Evolutionary conservation across 2,113 vertebrate genomes (phyloP).

Genomic region (Poicephalus meyeri): DNA sequence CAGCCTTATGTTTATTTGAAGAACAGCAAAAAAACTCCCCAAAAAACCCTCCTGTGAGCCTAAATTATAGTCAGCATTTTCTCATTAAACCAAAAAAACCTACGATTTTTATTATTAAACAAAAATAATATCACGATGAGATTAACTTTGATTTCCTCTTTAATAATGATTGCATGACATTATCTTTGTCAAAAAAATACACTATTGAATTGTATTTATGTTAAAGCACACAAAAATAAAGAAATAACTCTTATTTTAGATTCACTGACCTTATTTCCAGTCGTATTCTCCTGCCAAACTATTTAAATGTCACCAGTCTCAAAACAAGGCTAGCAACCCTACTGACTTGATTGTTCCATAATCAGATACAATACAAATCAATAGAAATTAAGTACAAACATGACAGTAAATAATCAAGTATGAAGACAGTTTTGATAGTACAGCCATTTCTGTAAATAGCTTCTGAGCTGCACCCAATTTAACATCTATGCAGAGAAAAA

Average conservation of each 20-base stretch:
- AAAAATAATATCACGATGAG: neutral
- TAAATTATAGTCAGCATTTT: neutral
- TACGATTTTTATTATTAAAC: neutral
- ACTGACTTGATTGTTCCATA: neutral
- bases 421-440: neutral
- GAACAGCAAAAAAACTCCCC: neutral
- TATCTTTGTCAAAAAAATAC: neutral
- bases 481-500: neutral
- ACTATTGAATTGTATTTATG: neutral
- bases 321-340: neutral
- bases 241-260: neutral
- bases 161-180: neutral
- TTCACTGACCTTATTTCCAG: neutral
- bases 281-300: neutral
- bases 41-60: neutral
- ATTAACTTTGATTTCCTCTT: neutral
- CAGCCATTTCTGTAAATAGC: neutral
- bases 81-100: neutral
- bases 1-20: neutral
- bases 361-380: neutral
- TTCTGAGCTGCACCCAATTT: neutral
- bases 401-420: neutral
- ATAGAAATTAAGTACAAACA: neutral
- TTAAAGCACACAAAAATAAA: neutral
- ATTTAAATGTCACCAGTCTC: neutral